Percentiles rank a stretch among this genome's conserved stretches.
phyloP scores from a whole-genome alignment of 2,888 invertebrate species.

The Plagodis dolabraria region DNA sequence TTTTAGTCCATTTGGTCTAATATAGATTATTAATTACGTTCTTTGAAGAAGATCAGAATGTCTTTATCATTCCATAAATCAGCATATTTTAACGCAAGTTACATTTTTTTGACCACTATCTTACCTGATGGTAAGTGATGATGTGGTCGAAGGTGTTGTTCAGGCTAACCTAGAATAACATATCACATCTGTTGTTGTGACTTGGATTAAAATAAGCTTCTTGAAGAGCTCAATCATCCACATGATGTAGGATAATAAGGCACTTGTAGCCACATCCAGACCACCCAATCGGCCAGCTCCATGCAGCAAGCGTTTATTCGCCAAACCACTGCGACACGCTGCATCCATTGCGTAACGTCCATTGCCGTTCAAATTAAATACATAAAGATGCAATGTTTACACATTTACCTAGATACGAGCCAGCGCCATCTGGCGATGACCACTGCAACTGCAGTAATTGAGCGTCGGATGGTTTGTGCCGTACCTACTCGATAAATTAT shows the following conservation, averaged over 20 bases:
- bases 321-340: conserved; percentile 80
- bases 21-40: too few species aligned
- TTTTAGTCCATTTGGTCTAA: too few species aligned
- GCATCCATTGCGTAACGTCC: conserved; percentile 72
- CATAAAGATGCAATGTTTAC: conserved; percentile 76
- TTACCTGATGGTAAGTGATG: too few species aligned
- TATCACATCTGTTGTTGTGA: too few species aligned
- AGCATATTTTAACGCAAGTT: too few species aligned
- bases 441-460: conserved; percentile 15
- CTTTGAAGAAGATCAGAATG: too few species aligned
- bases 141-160: too few species aligned
- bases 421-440: conserved; percentile 31
- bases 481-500: neutral
- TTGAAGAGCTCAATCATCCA: too few species aligned
- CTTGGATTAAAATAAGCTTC: neutral
- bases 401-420: conserved; percentile 48
- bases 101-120: too few species aligned
- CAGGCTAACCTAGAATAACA: too few species aligned
- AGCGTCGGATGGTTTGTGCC: neutral
- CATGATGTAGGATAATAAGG: too few species aligned
- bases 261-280: conserved; percentile 38
- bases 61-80: too few species aligned
- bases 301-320: conserved; percentile 61
- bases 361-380: conserved; percentile 79
- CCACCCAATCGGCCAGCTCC: conserved; percentile 39